Evolutionary conservation across 2,888 invertebrate genomes (phyloP), one percentile per base, ranked within the genome.

Genomic region (Pantelozetes paolii): DNA sequence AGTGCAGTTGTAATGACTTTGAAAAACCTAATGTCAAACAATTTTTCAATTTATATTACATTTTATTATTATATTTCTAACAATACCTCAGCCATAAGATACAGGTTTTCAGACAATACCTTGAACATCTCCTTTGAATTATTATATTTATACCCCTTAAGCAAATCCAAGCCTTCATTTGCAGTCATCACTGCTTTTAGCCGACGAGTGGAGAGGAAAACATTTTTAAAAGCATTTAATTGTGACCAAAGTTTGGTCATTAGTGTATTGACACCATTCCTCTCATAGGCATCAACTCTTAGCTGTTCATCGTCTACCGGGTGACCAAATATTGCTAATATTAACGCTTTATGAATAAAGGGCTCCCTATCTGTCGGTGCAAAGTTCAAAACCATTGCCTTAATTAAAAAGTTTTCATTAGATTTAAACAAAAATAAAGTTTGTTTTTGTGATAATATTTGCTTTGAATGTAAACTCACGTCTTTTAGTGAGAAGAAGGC

Each of bases 71-170:
- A n/a, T n/a, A n/a, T n/a, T n/a, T n/a, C n/a, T n/a, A n/a, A n/a
- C n/a, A n/a, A 64, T 32, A 64, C 64, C 20, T 64, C 64, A n/a
- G 64, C 18, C n/a, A 64, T 32, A 32, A 64, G 3, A n/a, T 64
- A 9, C 20, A 64, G n/a, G 6, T 40, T 32, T 30, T 64, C n/a
- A 1, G 20, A 40, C 1, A 64, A 32, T 9, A 64, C n/a, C 15
- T 36, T 6, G 20, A 64, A 36, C 64, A 64, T 64, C 36, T 64
- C 32, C 9, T 9, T 30, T 36, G 64, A 36, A 36, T 40, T 32
- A 40, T 64, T n/a, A 20, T n/a, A 64, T 8, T 32, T 20, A 2
- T 36, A 5, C 8, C n/a, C 64, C 5, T 36, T 64, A 1, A 64
- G 8, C 1, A 64, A 20, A 64, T 36, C 36, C 6, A 64, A 30